Base-by-base conservation (phyloP, 1,140 invertebrate genomes). In the Dendroctonus valens region DNA sequence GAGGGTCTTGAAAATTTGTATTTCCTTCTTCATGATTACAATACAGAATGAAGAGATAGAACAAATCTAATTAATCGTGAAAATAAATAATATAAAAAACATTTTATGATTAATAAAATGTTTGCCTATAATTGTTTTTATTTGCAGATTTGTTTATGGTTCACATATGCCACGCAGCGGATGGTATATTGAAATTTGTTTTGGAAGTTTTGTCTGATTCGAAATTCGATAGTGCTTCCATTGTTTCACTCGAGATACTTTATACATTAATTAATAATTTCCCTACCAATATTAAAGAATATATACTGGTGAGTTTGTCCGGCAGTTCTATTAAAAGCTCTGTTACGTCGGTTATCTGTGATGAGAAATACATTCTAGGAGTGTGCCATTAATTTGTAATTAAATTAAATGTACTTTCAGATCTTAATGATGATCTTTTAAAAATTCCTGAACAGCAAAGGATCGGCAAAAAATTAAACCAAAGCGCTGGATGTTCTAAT, bases 261-360 rank as follows among this genome's bases (percentile, higher is more conserved):
- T 70, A 71, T 55, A 65, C 63, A 12, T 40, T 75, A 5, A 50
- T 75, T 5, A 74, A 74, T 53, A 75, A 73, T 67, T 74, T 73
- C 69, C 39, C 69, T 7, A 11, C 15, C 9, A 69, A 69, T 68
- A 41, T 66, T 57, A 60, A 72, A 70, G 65, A 60, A 61, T 61
- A 54, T 62, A 53, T 63, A 53, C 58, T 51, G 54, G 67, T 71
- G 26, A 26, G 26, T 26, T 26, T 1, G 26, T 26, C 26, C 26
- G 26, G 26, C 26, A 26, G 1, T 26, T 26, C 26, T 26, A 26
- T 26, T 26, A 26, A n/a, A 26, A 26, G 26, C 26, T 26, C 26
- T 26, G 26, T 26, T 26, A 3, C 26, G 1, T 26, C 26, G 1
- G 26, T 26, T 26, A 26, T 26, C 26, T 26, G 26, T 26, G 26